Percentiles rank a stretch among this genome's conserved stretches.
These are phyloP conservation scores for Mormyrops boulengeri DNA, from an alignment of 2,797 vertebrate species.

Conservation along the genomic window DNA sequence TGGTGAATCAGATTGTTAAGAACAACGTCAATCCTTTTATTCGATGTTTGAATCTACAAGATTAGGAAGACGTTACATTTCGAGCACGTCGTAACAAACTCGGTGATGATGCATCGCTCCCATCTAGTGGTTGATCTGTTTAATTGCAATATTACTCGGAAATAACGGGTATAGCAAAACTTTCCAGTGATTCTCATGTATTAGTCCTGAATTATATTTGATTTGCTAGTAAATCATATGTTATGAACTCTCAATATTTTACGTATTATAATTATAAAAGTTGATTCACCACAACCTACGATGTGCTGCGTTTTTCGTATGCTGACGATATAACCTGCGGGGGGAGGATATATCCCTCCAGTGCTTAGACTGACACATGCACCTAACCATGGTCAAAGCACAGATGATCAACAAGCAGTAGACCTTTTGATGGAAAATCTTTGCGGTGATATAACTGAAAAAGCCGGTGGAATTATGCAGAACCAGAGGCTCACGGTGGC, in stretches of 20 bases:
- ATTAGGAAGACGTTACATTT: neutral
- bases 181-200: neutral
- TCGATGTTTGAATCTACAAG: neutral
- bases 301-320: neutral
- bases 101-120: neutral
- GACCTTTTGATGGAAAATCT: neutral
- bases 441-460: neutral
- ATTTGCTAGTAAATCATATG: neutral
- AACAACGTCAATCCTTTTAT: neutral
- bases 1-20: neutral
- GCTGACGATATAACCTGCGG: neutral
- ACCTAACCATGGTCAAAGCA: neutral
- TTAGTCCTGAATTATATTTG: neutral
- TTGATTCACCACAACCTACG: neutral
- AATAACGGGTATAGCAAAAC: neutral
- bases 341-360: neutral
- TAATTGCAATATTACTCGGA: neutral
- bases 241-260: neutral
- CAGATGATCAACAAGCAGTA: neutral
- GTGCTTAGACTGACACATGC: neutral
- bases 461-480: neutral
- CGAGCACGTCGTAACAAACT: neutral
- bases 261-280: neutral
- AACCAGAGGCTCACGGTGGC: neutral
- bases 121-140: conserved; percentile 4